Percentiles rank a stretch among this genome's conserved stretches.
phyloP scores from a whole-genome alignment of 2,113 vertebrate genomes.

The Strigops habroptila region DNA sequence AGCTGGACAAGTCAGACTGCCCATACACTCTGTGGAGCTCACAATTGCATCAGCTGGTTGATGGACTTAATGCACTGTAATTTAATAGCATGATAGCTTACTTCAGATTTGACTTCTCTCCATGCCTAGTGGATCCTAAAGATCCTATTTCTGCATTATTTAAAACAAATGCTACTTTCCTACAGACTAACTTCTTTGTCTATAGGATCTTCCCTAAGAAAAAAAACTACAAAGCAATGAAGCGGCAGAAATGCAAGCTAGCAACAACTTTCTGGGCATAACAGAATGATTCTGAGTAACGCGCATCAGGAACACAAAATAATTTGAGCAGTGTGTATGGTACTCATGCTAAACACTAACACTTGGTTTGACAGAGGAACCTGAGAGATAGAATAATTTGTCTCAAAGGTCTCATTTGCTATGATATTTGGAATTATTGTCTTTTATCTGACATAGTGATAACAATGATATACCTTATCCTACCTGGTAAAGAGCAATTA shows the following conservation, averaged over 20 bases:
- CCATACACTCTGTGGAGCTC: background rate
- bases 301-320: background rate
- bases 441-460: background rate
- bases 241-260: background rate
- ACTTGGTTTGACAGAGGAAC: background rate
- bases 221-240: background rate
- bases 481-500: background rate
- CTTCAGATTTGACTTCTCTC: background rate
- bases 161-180: background rate
- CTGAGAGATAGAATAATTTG: background rate
- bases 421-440: constrained; percentile 5
- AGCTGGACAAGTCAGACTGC: background rate
- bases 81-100: background rate
- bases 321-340: background rate
- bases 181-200: background rate
- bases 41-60: background rate
- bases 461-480: background rate
- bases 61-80: background rate
- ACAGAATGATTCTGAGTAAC: background rate
- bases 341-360: background rate
- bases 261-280: background rate
- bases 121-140: background rate
- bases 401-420: background rate
- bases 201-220: background rate
- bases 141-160: background rate